These are phyloP conservation scores for Watersipora subatra DNA, from an alignment of 1,140 invertebrate species.

Conservation along the genomic window DNA sequence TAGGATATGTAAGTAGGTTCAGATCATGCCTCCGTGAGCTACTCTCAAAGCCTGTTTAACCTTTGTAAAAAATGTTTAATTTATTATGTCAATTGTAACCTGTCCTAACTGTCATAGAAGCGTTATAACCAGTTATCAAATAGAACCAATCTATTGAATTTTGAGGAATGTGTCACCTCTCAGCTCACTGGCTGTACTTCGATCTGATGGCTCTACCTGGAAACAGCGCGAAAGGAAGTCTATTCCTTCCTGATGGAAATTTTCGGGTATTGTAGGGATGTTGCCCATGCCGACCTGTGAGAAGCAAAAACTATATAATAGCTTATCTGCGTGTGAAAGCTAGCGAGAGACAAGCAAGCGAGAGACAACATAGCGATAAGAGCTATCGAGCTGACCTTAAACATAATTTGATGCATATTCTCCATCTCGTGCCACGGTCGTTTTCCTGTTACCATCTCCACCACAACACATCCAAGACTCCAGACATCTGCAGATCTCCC, in stretches of 20 bases:
- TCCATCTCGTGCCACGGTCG: conserved; percentile 53
- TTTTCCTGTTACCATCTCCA: conserved; percentile 98
- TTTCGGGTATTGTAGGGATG: conserved; percentile 73
- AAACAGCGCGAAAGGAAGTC: conserved; percentile 57
- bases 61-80: no score
- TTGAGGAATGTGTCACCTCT: conserved; percentile 78
- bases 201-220: conserved; percentile 67
- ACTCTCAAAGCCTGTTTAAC: no score
- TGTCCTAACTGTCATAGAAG: no score
- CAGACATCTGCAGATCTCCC: conserved; percentile 70
- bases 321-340: no score
- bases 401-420: conserved; percentile 38
- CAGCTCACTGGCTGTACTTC: conserved; percentile 69
- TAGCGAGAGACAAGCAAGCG: neutral
- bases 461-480: conserved; percentile 93
- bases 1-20: no score
- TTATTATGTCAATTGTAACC: no score
- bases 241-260: conserved; percentile 62
- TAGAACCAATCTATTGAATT: no score
- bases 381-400: no score
- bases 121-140: no score
- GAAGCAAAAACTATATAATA: no score
- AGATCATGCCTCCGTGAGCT: no score
- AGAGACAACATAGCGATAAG: conserved; percentile 40
- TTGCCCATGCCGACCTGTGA: conserved; percentile 32